Percentiles rank a stretch among this genome's conserved stretches.
Evolutionary conservation across 2,888 invertebrate species (phyloP).

Genomic region (Ochlodes sylvanus): DNA sequence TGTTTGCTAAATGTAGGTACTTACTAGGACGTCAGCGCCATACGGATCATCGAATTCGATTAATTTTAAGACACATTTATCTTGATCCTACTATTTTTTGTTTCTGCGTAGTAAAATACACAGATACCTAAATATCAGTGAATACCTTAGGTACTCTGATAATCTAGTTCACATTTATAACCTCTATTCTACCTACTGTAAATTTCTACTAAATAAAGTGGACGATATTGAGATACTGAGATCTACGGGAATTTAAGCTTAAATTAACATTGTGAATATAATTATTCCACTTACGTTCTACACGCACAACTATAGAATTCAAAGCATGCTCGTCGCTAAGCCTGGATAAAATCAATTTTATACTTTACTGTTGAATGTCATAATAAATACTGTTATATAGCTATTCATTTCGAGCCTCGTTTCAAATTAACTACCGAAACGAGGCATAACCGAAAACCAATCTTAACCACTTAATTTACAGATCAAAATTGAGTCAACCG

Average conservation of each 20-base stretch:
- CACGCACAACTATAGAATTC: slow-evolving; percentile 58
- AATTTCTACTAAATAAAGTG: slow-evolving; percentile 39
- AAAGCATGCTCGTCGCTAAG: slow-evolving; percentile 66
- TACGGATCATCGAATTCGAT: too few relatives aligned
- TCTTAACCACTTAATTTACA: slow-evolving; percentile 62
- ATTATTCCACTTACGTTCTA: slow-evolving; percentile 6
- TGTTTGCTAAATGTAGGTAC: too few relatives aligned
- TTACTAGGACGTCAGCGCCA: too few relatives aligned
- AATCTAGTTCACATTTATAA: slow-evolving; percentile 22
- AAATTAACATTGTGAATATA: slow-evolving; percentile 41
- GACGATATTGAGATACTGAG: slow-evolving; percentile 33
- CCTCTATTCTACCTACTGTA: slow-evolving; percentile 22
- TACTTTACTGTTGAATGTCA: slow-evolving; percentile 79
- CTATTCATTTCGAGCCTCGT: slow-evolving; percentile 67
- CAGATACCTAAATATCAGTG: slow-evolving; percentile 5
- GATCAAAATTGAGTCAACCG: slow-evolving; percentile 58
- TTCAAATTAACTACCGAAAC: slow-evolving; percentile 62
- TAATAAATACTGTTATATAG: slow-evolving; percentile 79
- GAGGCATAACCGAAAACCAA: slow-evolving; percentile 58
- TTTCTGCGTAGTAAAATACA: slow-evolving; percentile 8
- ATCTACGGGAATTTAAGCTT: slow-evolving; percentile 32
- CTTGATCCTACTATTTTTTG: too few relatives aligned
- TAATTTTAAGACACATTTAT: too few relatives aligned
- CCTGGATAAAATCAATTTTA: slow-evolving; percentile 79
- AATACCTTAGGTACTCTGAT: slow-evolving; percentile 3